Evolutionary conservation across 1,140 invertebrate species (phyloP), one percentile per base, ranked within the genome.

Genomic region (Ctenoplectra terminalis): DNA sequence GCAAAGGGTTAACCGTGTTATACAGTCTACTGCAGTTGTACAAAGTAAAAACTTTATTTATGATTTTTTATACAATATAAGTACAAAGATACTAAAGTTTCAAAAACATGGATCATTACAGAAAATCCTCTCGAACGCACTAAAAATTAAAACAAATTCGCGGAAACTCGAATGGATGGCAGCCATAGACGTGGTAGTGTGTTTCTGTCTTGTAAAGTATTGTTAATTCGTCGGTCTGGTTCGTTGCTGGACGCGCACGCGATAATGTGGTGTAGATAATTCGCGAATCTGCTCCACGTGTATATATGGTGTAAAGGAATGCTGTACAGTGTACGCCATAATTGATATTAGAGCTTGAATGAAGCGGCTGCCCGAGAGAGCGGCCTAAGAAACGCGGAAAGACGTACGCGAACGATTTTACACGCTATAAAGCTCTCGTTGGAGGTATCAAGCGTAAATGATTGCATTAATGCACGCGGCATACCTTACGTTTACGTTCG

Each of bases 381-480:
- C 31, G 23, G 50, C 11, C 0, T 46, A n/a, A 56, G 43, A 26
- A 79, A 69, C 40, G n/a, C 31, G 23, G 29, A 63, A 58, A 37
- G 6, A 26, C 37, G 50, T 73, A 23, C n/a, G 37, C 50, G 23
- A 43, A 70, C 9, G 43, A 61, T 46, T 71, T 70, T 43, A 58
- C 50, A 66, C 23, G 17, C 56, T 69, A 64, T 48, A 48, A 78
- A 71, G 37, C 34, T 43, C 72, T 86, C 37, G 72, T 85, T 78
- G 37, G 75, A 58, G 83, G 82, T 88, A 85, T 82, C 37, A 67
- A 82, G 87, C 87, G 87, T 88, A 89, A 86, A 84, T 82, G 37
- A 82, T 81, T 84, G 15, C 50, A 82, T 81, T 67, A 60, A 77
- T 84, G 87, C 71, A 89, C 87, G 87, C 84, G 76, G 72, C 58